These are phyloP conservation scores for Drosophila kepulauana DNA, from an alignment of 1,140 invertebrate genomes.

Conservation along the genomic window DNA sequence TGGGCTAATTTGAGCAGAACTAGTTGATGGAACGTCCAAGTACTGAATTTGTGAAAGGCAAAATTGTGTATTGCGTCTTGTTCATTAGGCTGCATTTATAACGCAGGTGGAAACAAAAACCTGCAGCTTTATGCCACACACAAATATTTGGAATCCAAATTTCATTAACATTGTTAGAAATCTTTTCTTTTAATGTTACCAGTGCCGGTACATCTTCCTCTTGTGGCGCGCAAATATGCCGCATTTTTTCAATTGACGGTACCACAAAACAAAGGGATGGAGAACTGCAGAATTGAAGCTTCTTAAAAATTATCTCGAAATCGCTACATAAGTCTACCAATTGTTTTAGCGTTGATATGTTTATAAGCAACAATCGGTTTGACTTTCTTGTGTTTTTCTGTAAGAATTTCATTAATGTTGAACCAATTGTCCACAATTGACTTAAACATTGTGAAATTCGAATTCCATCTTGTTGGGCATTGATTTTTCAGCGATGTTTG, in stretches of 20 bases:
- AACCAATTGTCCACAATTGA: too few species aligned
- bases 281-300: slow-evolving; percentile 23
- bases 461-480: too few species aligned
- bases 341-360: too few species aligned
- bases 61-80: too few species aligned
- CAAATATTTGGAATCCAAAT: slow-evolving; percentile 33
- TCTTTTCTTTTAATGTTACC: slow-evolving; percentile 33
- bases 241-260: slow-evolving; percentile 26
- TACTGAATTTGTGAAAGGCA: too few species aligned
- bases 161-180: slow-evolving; percentile 4
- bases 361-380: too few species aligned
- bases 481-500: too few species aligned
- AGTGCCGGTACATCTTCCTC: slow-evolving; percentile 3
- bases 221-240: slow-evolving; percentile 4
- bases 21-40: too few species aligned
- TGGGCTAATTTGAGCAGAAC: too few species aligned
- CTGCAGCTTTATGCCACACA: slow-evolving; percentile 35
- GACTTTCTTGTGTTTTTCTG: too few species aligned
- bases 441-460: too few species aligned
- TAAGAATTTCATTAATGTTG: too few species aligned
- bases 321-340: neutral
- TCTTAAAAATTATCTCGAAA: slow-evolving; percentile 39
- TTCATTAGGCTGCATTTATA: slow-evolving; percentile 27
- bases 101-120: neutral
- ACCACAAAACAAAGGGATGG: slow-evolving; percentile 29